Evolutionary conservation across 2,113 vertebrate species (phyloP), one percentile per base, ranked within the genome.

Genomic region (Amphilophus citrinellus): DNA sequence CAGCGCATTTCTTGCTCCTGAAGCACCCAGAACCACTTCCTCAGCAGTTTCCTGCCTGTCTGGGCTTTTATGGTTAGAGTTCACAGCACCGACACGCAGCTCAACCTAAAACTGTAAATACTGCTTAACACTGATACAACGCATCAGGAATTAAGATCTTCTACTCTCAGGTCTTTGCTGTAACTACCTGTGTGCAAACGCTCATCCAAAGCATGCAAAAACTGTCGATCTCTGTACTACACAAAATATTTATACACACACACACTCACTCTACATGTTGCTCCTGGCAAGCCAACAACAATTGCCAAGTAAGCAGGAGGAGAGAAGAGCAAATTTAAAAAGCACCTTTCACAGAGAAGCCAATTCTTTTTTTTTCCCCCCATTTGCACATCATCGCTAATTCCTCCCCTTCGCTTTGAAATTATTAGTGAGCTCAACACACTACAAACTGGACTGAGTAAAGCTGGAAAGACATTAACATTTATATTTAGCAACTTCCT

Each of bases 1-100:
- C 75, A 76, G 59, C 32, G 66, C 44, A 62, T 57, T 88, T 89
- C 57, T 78, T 86, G 79, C 73, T 85, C 79, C 86, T 88, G 30
- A 75, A 83, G 84, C 86, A 88, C 75, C 61, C 77, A 88, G 75
- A 85, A 84, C 88, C 92, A 92, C 94, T 95, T 95, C 94, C 94
- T 92, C 59, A 83, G 78, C 76, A 86, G 84, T 81, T 94, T 93
- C 94, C 94, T 94, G 93, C 44, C 87, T 92, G 94, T 95, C 94
- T 95, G 92, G 91, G 79, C 83, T 92, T 90, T 88, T 42, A 35
- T 83, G 91, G 92, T 91, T 86, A 93, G 87, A 91, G 94, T 94
- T 95, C 88, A 92, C 47, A 80, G 58, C 42, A 56, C 50, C 78
- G 77, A 84, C 62, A 61, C 10, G 27, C 76, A 82, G 27, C 44